Evolutionary conservation across 2,888 invertebrate genomes (phyloP), one percentile per base, ranked within the genome.

Genomic region (Tenthredo distinguenda): DNA sequence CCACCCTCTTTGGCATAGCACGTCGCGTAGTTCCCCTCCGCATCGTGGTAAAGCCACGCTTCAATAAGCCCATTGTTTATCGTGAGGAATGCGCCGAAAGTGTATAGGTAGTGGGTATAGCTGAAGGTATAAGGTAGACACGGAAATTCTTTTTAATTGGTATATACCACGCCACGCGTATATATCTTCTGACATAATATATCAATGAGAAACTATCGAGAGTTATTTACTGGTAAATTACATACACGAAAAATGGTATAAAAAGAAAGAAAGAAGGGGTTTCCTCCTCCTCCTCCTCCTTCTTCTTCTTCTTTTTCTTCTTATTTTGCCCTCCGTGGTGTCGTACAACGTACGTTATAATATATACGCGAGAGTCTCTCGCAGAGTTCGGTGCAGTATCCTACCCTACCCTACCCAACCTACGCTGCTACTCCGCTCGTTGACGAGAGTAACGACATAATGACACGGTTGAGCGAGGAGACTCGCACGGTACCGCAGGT

Each of bases 361-460:
- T 43, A 47, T 26, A 68, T 68, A 15, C 31, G 34, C 68, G 34
- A 15, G 68, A 68, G 18, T 71, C n/a, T 37, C 37, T 71, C 71
- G 71, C 37, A n/a, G 47, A 47, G 18, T 7, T 34, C 34, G 26
- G 26, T 43, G 21, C 74, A n/a, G 15, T 21, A 40, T 15, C n/a
- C 7, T 31, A 68, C 31, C 65, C 10, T 31, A 43, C 43, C 43
- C 43, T 43, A 43, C 43, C 43, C 21, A 9, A 9, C 10, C 21
- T 31, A 68, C 34, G 62, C 62, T 62, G 26, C 74, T 26, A 40
- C 43, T 43, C n/a, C n/a, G 92, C 92, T 93, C 92, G 92, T 93
- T 93, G 92, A 92, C 91, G 91, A 91, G 91, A 93, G 92, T 93
- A 93, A 93, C 92, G 92, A 92, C 91, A 93, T 93, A 93, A 93